These are phyloP conservation scores for Chrysolina americana DNA, from an alignment of 2,888 invertebrate genomes.

Conservation along the genomic window DNA sequence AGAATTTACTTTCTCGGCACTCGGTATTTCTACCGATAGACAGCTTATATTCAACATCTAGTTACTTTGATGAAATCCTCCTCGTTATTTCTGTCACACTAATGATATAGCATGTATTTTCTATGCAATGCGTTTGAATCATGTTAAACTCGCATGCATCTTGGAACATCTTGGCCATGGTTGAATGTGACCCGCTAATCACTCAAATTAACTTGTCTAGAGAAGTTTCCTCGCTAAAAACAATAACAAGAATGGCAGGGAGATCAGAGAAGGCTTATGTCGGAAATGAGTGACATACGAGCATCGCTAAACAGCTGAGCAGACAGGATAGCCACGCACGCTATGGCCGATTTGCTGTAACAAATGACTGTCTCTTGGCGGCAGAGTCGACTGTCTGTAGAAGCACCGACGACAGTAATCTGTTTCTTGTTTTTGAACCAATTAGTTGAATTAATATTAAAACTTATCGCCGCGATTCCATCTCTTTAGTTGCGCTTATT, in stretches of 20 bases:
- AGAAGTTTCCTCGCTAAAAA: constrained; percentile 34
- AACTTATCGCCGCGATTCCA: constrained; percentile 59
- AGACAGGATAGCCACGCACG: constrained; percentile 68
- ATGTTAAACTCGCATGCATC: constrained; percentile 18
- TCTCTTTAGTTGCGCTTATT: constrained; percentile 47
- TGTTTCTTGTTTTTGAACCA: constrained; percentile 66
- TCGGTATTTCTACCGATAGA: too few relatives aligned
- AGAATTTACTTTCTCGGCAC: too few relatives aligned
- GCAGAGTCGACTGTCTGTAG: constrained; percentile 65
- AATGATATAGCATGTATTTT: background rate
- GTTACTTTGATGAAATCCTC: background rate
- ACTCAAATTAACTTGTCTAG: constrained; percentile 29
- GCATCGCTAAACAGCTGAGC: constrained; percentile 71
- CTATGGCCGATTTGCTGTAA: constrained; percentile 70
- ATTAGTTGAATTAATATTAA: constrained; percentile 70
- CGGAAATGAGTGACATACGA: constrained; percentile 71
- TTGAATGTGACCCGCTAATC: constrained; percentile 22
- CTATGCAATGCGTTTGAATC: constrained; percentile 1
- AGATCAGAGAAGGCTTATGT: constrained; percentile 63
- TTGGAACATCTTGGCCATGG: constrained; percentile 8
- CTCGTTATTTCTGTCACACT: too few relatives aligned
- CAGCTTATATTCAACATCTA: background rate
- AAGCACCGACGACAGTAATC: constrained; percentile 62
- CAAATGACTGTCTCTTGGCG: constrained; percentile 69
- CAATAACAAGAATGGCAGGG: constrained; percentile 46